Evolutionary conservation across 2,888 invertebrate species (phyloP).

Genomic region (Dinocampus coccinellae): DNA sequence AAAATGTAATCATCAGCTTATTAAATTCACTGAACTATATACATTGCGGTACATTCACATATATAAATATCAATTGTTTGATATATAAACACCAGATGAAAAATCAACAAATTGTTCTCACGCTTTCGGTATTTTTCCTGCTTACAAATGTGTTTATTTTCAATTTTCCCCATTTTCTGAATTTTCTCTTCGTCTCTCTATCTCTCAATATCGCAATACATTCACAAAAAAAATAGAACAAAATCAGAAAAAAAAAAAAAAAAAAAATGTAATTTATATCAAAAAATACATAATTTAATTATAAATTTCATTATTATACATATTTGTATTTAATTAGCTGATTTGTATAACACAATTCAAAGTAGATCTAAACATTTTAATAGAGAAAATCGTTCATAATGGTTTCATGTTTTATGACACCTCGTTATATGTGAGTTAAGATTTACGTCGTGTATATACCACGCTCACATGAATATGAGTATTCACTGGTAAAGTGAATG

Average conservation of each 20-base stretch:
- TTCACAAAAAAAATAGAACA: too few relatives aligned
- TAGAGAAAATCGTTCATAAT: slow-evolving; percentile 61
- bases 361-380: slow-evolving; percentile 51
- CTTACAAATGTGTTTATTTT: slow-evolving; percentile 30
- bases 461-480: slow-evolving; percentile 44
- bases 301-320: not conserved
- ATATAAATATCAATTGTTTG: too few relatives aligned
- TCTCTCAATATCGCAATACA: not conserved
- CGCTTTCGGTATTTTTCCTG: slow-evolving; percentile 27
- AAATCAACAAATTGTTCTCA: slow-evolving; percentile 28
- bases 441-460: slow-evolving; percentile 55
- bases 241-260: too few relatives aligned
- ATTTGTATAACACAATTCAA: slow-evolving; percentile 46
- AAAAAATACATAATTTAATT: not conserved
- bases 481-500: slow-evolving; percentile 42
- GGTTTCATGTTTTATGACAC: slow-evolving; percentile 68
- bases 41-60: too few relatives aligned
- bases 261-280: too few relatives aligned
- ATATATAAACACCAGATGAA: slow-evolving; percentile 29
- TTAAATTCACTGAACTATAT: slow-evolving; percentile 37
- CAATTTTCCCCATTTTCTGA: not conserved
- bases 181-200: slow-evolving; percentile 6
- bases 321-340: not conserved
- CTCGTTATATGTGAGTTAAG: slow-evolving; percentile 63
- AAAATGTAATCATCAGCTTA: slow-evolving; percentile 26